Evolutionary conservation across 1,140 invertebrate genomes (phyloP).

Genomic region (Pseudobourletiella spinata): DNA sequence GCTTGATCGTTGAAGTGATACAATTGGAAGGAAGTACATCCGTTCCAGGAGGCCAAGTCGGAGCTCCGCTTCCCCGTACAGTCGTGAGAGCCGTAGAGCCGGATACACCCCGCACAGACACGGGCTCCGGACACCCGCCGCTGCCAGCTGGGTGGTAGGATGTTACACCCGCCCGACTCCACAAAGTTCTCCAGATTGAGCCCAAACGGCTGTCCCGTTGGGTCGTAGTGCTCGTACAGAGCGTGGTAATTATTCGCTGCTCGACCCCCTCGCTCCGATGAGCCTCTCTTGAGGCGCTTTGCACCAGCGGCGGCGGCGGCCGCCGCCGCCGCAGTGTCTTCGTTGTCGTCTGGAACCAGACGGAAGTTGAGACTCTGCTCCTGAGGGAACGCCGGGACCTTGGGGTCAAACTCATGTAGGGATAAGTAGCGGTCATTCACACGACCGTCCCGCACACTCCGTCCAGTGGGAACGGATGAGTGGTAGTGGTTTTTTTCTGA

Average conservation of each 20-base stretch:
- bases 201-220: not conserved
- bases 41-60: not conserved
- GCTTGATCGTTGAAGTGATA: conserved; percentile 7
- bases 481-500: too few species aligned
- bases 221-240: not conserved
- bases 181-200: not conserved
- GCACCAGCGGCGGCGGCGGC: too few species aligned
- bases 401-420: too few species aligned
- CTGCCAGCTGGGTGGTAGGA: not conserved
- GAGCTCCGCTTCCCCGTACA: conserved; percentile 1
- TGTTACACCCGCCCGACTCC: not conserved
- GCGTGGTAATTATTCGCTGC: not conserved
- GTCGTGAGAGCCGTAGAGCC: not conserved
- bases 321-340: too few species aligned
- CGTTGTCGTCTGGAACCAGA: too few species aligned
- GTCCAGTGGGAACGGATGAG: too few species aligned
- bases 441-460: too few species aligned
- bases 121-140: not conserved
- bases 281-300: too few species aligned
- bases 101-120: not conserved
- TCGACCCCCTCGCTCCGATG: not conserved
- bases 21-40: conserved; percentile 8
- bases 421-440: too few species aligned
- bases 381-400: too few species aligned
- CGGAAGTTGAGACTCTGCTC: too few species aligned